Evolutionary conservation across 2,888 invertebrate species (phyloP).

Genomic region (Amblyjoppa proteus): DNA sequence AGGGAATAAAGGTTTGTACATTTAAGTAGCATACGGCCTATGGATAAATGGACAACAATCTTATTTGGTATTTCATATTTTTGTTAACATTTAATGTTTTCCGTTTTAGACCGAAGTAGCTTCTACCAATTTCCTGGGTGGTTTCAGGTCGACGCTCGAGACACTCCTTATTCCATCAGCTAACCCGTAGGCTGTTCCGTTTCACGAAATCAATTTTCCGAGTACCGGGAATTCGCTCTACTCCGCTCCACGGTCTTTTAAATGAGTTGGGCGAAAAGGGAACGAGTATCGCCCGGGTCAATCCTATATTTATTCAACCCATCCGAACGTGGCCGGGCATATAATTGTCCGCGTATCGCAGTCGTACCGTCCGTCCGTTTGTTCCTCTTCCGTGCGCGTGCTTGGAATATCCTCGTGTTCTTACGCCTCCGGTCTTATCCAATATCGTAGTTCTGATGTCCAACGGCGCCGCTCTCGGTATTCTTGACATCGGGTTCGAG

Average conservation of each 20-base stretch:
- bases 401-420: constrained; percentile 20
- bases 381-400: constrained; percentile 11
- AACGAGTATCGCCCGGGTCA: background rate
- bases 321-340: constrained; percentile 8
- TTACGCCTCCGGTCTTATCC: constrained; percentile 12
- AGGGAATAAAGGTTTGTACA: too few relatives aligned
- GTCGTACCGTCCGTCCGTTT: background rate
- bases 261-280: background rate
- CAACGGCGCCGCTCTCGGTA: constrained; percentile 3
- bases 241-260: background rate
- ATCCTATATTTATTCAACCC: background rate
- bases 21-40: too few relatives aligned
- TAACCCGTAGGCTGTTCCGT: background rate
- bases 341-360: background rate
- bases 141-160: background rate
- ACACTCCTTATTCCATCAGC: background rate
- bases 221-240: background rate
- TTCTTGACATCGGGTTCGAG: background rate
- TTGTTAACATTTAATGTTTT: background rate
- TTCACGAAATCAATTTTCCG: background rate
- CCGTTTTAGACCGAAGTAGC: background rate
- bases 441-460: background rate
- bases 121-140: background rate
- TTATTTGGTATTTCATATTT: background rate
- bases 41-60: background rate